Conservation (phyloP, 2,888 invertebrate genomes). For the Lasioglossum morio region DNA sequence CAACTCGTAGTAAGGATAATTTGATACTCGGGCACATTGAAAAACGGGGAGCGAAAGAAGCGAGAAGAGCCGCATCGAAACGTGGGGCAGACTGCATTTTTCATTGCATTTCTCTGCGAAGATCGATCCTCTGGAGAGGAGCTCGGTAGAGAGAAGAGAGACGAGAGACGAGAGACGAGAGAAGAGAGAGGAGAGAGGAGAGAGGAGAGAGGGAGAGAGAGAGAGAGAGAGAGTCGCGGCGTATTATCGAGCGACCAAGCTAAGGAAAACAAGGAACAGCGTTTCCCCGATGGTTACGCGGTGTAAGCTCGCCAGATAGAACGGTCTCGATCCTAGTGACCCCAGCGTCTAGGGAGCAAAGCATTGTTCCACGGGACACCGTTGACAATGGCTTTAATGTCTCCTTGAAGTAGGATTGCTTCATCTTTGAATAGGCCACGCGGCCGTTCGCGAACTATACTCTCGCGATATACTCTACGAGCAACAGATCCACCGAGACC, state of each 20-base stretch:
- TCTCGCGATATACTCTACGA: neutral
- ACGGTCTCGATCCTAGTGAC: conserved; percentile 54
- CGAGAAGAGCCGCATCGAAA: neutral
- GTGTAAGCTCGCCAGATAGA: conserved; percentile 54
- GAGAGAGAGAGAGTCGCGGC: neutral
- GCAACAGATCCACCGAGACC: neutral
- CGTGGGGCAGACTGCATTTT: conserved; percentile 31
- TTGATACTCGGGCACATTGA: neutral
- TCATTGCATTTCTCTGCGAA: conserved; percentile 33
- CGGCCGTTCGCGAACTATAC: neutral
- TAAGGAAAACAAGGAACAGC: conserved; percentile 44
- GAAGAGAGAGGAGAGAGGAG: neutral
- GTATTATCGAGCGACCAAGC: conserved; percentile 17
- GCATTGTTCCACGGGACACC: conserved; percentile 73
- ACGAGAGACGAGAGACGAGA: too few species aligned
- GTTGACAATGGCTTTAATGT: conserved; percentile 74
- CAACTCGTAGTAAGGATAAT: neutral
- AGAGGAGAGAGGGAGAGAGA: too few species aligned
- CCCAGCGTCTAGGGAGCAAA: conserved; percentile 67
- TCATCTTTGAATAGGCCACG: conserved; percentile 62
- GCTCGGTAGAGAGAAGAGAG: neutral
- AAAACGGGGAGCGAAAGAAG: neutral
- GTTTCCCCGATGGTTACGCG: conserved; percentile 52
- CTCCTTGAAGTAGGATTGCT: conserved; percentile 62
- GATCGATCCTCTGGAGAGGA: neutral